phyloP scores from a whole-genome alignment of 2,113 vertebrate species.

The Phainopepla nitens region DNA sequence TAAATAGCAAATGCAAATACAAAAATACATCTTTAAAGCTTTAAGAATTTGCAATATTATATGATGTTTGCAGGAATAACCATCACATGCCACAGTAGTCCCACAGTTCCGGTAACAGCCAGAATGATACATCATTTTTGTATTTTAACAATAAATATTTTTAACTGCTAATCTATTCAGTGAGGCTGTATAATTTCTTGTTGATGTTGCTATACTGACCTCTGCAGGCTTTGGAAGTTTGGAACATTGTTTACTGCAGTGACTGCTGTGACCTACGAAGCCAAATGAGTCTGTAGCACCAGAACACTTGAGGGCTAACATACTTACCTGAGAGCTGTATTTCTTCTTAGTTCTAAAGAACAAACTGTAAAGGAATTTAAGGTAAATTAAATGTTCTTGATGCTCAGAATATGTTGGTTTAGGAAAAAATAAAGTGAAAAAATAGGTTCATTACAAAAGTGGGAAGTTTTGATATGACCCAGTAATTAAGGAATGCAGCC shows the following conservation, averaged over 20 bases:
- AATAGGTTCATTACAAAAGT: not conserved
- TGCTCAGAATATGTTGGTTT: not conserved
- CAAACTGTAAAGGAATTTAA: not conserved
- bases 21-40: not conserved
- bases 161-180: slow-evolving; percentile 14
- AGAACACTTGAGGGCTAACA: not conserved
- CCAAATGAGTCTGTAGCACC: not conserved
- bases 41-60: not conserved
- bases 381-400: not conserved
- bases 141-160: not conserved
- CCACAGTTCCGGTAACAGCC: not conserved
- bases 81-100: not conserved
- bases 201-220: slow-evolving; percentile 85
- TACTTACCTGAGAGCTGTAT: not conserved
- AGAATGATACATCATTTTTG: not conserved
- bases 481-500: not conserved
- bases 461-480: not conserved
- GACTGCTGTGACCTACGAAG: not conserved
- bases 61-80: not conserved
- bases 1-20: not conserved
- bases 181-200: slow-evolving; percentile 37
- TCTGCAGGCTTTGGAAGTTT: slow-evolving; percentile 81
- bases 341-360: not conserved
- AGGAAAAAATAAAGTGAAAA: not conserved
- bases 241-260: slow-evolving; percentile 46